Percentiles rank a stretch among this genome's conserved stretches.
Evolutionary conservation across 2,888 invertebrate species (phyloP).

Genomic region (Trypoxylon attenuatum): DNA sequence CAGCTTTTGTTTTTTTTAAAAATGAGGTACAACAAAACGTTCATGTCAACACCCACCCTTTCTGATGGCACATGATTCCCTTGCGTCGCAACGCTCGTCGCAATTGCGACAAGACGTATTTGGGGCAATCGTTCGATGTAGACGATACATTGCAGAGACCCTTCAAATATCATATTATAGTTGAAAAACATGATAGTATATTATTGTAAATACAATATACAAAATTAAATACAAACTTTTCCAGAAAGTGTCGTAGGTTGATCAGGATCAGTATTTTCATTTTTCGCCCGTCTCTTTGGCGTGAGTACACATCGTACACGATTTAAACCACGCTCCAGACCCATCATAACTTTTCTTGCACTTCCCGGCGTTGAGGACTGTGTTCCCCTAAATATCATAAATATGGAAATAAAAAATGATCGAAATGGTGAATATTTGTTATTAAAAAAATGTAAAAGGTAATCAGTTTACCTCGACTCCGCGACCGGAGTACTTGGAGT

Average conservation of each 20-base stretch:
- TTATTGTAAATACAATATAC: neutral
- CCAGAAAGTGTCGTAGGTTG: conserved; percentile 75
- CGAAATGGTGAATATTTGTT: too few relatives aligned
- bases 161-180: conserved; percentile 66
- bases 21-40: neutral
- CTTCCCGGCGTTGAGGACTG: conserved; percentile 75
- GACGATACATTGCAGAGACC: conserved; percentile 84
- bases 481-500: conserved; percentile 55
- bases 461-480: conserved; percentile 40
- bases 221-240: conserved; percentile 71
- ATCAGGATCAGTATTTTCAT: conserved; percentile 62
- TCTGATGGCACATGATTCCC: conserved; percentile 80
- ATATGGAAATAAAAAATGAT: too few relatives aligned
- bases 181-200: neutral
- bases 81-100: conserved; percentile 79
- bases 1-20: neutral
- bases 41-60: conserved; percentile 78
- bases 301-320: conserved; percentile 82
- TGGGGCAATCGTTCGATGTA: conserved; percentile 80
- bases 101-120: conserved; percentile 79
- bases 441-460: too few relatives aligned
- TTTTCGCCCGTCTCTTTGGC: conserved; percentile 76
- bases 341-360: conserved; percentile 79
- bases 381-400: conserved; percentile 46
- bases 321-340: conserved; percentile 82